Percentiles rank a stretch among this genome's conserved stretches.
Evolutionary conservation across 2,888 invertebrate species (phyloP).

Genomic region (Clusia tigrina): DNA sequence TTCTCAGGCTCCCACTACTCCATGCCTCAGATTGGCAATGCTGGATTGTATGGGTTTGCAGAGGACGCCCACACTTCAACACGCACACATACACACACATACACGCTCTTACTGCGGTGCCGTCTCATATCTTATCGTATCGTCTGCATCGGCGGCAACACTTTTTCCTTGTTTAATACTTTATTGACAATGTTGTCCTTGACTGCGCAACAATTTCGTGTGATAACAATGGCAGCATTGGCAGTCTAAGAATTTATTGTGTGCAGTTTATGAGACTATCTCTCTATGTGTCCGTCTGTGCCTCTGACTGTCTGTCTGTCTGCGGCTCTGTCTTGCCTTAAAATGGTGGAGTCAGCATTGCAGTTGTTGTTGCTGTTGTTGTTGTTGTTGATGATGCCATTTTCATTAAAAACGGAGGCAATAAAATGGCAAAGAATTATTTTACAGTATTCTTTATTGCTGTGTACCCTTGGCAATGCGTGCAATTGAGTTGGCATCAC

Average conservation of each 20-base stretch:
- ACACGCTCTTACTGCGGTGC: too few species aligned
- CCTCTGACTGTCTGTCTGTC: neutral
- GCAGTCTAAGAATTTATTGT: slow-evolving; percentile 6
- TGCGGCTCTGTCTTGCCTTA: neutral
- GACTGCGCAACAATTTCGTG: slow-evolving; percentile 9
- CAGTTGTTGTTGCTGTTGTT: neutral
- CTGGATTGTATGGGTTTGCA: too few species aligned
- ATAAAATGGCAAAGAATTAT: slow-evolving; percentile 7
- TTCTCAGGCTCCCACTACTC: slow-evolving; percentile 10
- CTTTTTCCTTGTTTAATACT: neutral
- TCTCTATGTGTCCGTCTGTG: neutral
- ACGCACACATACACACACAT: neutral
- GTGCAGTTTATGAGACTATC: neutral
- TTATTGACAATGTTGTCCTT: slow-evolving; percentile 4
- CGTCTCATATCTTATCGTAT: neutral
- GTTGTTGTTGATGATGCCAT: neutral
- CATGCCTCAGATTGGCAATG: neutral
- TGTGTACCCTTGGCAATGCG: too few species aligned
- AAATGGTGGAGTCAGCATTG: neutral
- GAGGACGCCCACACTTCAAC: neutral
- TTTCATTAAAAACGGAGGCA: neutral
- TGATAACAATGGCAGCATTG: slow-evolving; percentile 6
- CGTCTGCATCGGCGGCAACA: neutral
- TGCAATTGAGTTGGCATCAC: too few species aligned
- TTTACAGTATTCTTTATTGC: neutral